phyloP scores from a whole-genome alignment of 2,113 vertebrate species.

The Hydropotes inermis region DNA sequence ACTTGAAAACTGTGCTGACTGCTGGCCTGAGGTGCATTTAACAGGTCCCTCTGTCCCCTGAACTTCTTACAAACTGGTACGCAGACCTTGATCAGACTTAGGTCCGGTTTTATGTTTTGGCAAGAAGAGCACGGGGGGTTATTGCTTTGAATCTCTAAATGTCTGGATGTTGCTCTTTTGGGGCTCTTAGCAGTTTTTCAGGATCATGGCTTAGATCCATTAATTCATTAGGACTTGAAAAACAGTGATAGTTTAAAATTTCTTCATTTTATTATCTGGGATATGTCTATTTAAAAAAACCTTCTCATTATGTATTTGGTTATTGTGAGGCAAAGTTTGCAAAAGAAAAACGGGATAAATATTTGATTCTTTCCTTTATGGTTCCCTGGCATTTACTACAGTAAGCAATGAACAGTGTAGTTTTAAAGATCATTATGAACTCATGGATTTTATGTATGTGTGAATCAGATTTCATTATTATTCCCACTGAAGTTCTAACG shows the following conservation, averaged over 20 bases:
- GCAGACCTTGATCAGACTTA: neutral
- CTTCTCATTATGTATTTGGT: neutral
- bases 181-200: neutral
- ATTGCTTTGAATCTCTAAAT: neutral
- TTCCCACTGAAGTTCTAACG: neutral
- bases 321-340: neutral
- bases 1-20: neutral
- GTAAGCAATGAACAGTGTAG: neutral
- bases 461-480: neutral
- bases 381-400: neutral
- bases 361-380: neutral
- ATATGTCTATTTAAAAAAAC: neutral
- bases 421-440: neutral
- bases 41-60: neutral
- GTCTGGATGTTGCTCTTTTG: neutral
- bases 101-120: neutral
- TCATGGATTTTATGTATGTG: neutral
- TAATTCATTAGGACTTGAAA: neutral
- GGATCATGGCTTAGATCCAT: neutral
- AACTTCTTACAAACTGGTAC: neutral
- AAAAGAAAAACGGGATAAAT: neutral
- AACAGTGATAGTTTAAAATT: neutral
- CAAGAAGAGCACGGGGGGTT: neutral
- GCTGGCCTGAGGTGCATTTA: neutral
- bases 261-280: neutral